Percentiles rank a stretch among this genome's conserved stretches.
phyloP scores from a whole-genome alignment of 2,113 vertebrate genomes.

The Apteryx mantelli region DNA sequence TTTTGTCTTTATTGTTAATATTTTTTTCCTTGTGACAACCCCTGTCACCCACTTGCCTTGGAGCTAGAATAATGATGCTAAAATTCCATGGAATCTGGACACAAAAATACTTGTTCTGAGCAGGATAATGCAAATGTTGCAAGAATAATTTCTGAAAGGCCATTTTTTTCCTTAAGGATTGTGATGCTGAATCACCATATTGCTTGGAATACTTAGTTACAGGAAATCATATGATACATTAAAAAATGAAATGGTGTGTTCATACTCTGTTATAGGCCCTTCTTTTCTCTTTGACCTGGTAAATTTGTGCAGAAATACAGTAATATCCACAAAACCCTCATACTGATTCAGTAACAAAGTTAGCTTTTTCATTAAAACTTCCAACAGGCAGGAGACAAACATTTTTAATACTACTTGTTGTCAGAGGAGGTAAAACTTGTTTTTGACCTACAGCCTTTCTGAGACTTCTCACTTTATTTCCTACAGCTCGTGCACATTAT shows the following conservation, averaged over 20 bases:
- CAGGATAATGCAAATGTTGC: background rate
- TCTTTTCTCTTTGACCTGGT: background rate
- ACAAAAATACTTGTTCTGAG: background rate
- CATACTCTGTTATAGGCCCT: background rate
- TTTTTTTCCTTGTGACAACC: background rate
- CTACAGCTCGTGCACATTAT: background rate
- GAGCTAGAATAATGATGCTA: background rate
- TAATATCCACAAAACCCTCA: background rate
- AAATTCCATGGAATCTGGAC: background rate
- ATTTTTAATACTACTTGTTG: background rate
- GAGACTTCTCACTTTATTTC: background rate
- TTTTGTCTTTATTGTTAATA: background rate
- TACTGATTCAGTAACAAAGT: background rate
- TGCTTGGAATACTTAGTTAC: background rate
- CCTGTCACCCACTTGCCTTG: background rate
- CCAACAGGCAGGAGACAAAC: background rate
- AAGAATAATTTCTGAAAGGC: background rate
- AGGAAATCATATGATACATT: background rate
- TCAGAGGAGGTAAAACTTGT: background rate
- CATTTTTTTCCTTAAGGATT: background rate
- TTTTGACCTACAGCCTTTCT: background rate
- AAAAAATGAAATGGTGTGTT: background rate
- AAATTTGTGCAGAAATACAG: background rate
- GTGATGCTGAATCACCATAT: rapidly evolving
- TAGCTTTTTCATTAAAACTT: background rate